Percentiles rank a stretch among this genome's conserved stretches.
These are phyloP conservation scores for Manis crassicaudata DNA, from an alignment of 2,797 vertebrate genomes.

Conservation along the genomic window DNA sequence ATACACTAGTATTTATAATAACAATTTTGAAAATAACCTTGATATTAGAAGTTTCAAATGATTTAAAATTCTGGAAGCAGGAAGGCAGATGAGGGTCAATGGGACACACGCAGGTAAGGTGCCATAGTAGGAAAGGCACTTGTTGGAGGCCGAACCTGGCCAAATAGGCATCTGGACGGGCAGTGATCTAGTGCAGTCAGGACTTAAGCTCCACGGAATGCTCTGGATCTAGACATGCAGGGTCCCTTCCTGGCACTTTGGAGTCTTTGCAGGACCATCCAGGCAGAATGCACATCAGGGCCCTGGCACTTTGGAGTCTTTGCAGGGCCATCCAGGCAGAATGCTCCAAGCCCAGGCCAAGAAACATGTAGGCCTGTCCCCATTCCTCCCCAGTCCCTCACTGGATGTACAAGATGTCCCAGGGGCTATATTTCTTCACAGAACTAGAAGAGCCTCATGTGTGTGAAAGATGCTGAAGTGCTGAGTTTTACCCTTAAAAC, in stretches of 20 bases:
- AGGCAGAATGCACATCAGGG: neutral
- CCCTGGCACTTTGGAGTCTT: neutral
- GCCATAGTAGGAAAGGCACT: neutral
- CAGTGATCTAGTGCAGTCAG: neutral
- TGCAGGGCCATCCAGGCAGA: neutral
- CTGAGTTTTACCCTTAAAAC: neutral
- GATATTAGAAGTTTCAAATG: neutral
- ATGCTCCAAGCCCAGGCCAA: neutral
- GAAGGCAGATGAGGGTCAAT: neutral
- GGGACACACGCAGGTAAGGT: neutral
- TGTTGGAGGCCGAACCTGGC: neutral
- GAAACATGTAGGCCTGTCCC: neutral
- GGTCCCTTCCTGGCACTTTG: neutral
- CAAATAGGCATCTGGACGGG: neutral
- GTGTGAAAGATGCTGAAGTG: neutral
- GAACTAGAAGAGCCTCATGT: neutral
- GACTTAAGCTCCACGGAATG: neutral
- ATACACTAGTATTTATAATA: neutral
- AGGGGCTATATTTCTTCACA: slow-evolving; percentile 87
- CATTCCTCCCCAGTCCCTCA: neutral
- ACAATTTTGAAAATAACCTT: neutral
- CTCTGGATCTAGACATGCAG: neutral
- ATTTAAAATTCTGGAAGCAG: neutral
- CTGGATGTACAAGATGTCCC: neutral
- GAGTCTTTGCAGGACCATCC: neutral